These are phyloP conservation scores for Allygus modestus DNA, from an alignment of 2,888 invertebrate species.

Conservation along the genomic window DNA sequence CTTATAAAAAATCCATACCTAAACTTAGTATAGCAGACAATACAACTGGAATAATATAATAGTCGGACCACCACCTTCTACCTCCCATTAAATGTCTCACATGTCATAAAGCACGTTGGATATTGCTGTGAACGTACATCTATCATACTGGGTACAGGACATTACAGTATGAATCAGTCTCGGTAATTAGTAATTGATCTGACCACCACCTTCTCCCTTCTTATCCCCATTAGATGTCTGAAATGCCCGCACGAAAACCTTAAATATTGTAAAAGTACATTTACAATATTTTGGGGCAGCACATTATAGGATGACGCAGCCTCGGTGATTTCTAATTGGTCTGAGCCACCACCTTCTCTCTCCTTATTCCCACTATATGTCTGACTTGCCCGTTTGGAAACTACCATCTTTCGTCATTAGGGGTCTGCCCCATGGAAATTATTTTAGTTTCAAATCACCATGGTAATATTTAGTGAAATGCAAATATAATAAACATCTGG, in stretches of 20 bases:
- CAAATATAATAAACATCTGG: no score
- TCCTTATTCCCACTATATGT: not conserved
- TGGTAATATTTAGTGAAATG: no score
- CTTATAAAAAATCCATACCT: no score
- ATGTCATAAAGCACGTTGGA: not conserved
- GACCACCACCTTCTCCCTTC: conserved; percentile 1
- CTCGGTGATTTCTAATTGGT: conserved; percentile 22
- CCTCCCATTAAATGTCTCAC: not conserved
- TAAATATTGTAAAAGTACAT: no score
- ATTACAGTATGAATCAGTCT: not conserved
- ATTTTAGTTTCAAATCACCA: no score
- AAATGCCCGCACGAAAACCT: no score
- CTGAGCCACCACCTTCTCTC: conserved; percentile 16
- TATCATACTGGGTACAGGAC: not conserved
- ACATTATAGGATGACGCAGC: not conserved
- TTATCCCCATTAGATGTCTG: not conserved
- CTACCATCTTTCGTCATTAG: no score
- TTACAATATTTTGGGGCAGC: not conserved
- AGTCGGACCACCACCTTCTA: not conserved
- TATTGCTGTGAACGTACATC: not conserved
- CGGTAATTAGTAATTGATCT: not conserved
- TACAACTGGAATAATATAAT: no score
- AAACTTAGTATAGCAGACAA: no score
- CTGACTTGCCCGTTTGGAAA: no score
- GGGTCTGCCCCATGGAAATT: no score